A percentile compares a stretch with the other conserved stretches of the same genome.
These are phyloP conservation scores for Cantharis nigra DNA, from an alignment of 2,888 invertebrate genomes.

Conservation along the genomic window DNA sequence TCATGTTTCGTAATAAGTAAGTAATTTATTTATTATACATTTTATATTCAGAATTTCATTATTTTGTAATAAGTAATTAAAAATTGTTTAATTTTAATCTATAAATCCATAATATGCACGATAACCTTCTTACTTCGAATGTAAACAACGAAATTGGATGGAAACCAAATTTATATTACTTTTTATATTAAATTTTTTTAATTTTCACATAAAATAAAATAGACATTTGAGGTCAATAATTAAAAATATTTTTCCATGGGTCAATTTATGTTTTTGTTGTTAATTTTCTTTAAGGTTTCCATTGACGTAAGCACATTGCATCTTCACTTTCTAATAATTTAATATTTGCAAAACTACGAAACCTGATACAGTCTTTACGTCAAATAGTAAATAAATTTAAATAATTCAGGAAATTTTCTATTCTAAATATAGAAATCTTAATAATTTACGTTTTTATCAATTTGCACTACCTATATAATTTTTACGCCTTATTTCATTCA, in stretches of 20 bases:
- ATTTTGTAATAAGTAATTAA: background rate
- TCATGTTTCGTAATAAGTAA: background rate
- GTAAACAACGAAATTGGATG: no score
- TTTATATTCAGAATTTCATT: no score
- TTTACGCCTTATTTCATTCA: background rate
- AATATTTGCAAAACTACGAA: background rate
- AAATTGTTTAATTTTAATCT: background rate
- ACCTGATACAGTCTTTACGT: background rate
- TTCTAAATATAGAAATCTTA: background rate
- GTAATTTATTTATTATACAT: background rate
- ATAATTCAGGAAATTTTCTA: background rate
- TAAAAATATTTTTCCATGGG: no score
- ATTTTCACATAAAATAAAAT: no score
- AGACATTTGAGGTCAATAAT: no score
- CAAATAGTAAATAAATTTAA: background rate
- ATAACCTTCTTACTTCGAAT: background rate
- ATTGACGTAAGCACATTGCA: background rate
- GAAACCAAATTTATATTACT: no score
- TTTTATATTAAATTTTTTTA: no score
- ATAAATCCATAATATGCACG: background rate
- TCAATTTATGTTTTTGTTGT: background rate
- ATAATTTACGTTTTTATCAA: background rate
- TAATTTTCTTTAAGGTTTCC: background rate
- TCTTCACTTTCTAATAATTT: background rate
- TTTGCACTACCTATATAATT: background rate